These are phyloP conservation scores for Balearica regulorum DNA, from an alignment of 2,797 vertebrate species.

Conservation along the genomic window DNA sequence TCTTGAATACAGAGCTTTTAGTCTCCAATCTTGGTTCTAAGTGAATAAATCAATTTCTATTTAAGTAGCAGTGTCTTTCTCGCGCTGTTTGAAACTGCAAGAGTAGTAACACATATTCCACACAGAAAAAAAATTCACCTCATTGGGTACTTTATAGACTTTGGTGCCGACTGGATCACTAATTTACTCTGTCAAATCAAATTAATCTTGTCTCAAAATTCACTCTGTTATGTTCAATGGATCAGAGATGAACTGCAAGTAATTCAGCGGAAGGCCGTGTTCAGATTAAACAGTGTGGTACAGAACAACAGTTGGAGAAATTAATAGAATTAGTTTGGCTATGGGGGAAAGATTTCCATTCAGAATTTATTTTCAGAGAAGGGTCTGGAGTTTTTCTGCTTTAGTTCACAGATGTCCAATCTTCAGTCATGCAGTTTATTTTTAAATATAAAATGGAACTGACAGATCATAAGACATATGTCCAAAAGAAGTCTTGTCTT, in stretches of 20 bases:
- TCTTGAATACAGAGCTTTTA: conserved; percentile 37
- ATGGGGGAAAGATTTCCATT: background rate
- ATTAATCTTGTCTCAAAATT: conserved; percentile 31
- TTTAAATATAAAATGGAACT: background rate
- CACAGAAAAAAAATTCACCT: background rate
- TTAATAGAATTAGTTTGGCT: background rate
- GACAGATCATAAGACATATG: background rate
- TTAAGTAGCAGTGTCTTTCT: conserved; percentile 54
- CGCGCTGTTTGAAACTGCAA: background rate
- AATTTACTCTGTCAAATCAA: conserved; percentile 44
- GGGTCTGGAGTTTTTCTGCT: background rate
- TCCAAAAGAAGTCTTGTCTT: background rate
- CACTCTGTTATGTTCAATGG: background rate
- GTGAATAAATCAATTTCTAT: conserved; percentile 70
- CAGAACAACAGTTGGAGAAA: background rate
- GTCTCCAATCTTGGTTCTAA: conserved; percentile 30
- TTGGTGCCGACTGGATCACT: background rate
- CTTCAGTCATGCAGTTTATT: background rate
- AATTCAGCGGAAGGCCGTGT: background rate
- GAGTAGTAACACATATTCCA: background rate
- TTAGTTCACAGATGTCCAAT: background rate
- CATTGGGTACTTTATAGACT: background rate
- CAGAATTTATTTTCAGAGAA: background rate
- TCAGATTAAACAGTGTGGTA: background rate
- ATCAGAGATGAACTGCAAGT: background rate